Evolutionary conservation across 2,113 vertebrate genomes (phyloP).

Genomic region (Rhinogobius similis): DNA sequence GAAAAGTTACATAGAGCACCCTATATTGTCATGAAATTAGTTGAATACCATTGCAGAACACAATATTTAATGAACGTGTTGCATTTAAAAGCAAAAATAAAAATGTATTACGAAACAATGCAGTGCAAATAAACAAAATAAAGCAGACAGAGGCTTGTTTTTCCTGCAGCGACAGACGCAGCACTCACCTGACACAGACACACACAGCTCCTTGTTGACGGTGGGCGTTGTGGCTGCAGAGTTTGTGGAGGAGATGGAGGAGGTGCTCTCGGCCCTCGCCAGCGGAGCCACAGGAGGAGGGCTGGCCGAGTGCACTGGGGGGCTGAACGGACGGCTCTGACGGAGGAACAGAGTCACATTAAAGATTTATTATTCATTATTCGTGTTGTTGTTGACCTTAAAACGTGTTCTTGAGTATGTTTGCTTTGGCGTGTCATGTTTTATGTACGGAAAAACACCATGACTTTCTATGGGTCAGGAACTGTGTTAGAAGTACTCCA

Average conservation of each 20-base stretch:
- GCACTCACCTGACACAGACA: constrained; percentile 81
- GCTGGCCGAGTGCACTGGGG: constrained; percentile 91
- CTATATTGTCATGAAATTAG: neutral
- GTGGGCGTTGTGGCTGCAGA: constrained; percentile 97
- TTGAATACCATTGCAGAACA: neutral
- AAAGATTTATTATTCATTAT: neutral
- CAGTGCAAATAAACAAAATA: constrained; percentile 5
- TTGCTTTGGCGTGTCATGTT: too few species aligned
- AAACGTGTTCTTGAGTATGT: too few species aligned
- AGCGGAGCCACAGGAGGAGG: constrained; percentile 94
- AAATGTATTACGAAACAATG: neutral
- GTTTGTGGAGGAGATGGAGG: constrained; percentile 97
- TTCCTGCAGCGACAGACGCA: neutral
- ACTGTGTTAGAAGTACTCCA: too few species aligned
- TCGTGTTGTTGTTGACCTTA: too few species aligned
- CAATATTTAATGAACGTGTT: neutral
- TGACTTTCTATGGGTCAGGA: too few species aligned
- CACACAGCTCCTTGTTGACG: constrained; percentile 86
- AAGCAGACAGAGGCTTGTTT: neutral
- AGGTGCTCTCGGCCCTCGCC: constrained; percentile 96
- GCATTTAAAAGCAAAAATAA: neutral
- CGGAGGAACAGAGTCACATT: neutral
- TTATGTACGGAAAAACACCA: too few species aligned
- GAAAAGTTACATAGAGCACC: too few species aligned
- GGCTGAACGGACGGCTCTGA: constrained; percentile 92